These are phyloP conservation scores for Epinotia bilunana DNA, from an alignment of 2,888 invertebrate species.

Conservation along the genomic window DNA sequence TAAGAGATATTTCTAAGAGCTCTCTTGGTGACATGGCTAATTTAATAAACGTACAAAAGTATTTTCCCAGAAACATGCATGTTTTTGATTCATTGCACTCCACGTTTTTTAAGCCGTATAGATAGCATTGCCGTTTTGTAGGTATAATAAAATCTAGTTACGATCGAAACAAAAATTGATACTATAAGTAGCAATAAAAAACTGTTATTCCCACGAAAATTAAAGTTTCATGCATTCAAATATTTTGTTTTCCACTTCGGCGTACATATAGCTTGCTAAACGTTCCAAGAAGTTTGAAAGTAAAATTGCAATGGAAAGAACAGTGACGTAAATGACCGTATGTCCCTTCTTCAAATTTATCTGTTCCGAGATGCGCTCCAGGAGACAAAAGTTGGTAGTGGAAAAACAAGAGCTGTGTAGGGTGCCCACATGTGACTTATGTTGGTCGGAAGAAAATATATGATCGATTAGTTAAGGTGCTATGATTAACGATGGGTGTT, in stretches of 20 bases:
- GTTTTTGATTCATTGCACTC: too few species aligned
- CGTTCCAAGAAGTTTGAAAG: constrained; percentile 3
- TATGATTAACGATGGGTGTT: too few species aligned
- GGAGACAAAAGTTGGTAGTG: constrained; percentile 40
- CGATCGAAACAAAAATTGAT: too few species aligned
- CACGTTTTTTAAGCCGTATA: too few species aligned
- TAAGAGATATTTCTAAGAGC: too few species aligned
- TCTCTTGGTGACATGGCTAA: too few species aligned
- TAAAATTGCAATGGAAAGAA: constrained; percentile 14
- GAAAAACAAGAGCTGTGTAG: constrained; percentile 44
- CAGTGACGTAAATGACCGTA: constrained; percentile 24
- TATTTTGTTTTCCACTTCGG: not conserved
- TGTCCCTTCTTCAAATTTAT: constrained; percentile 39
- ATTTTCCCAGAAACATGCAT: too few species aligned
- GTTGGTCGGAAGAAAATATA: not conserved
- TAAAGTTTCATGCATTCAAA: not conserved
- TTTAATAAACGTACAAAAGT: too few species aligned
- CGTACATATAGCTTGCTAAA: not conserved
- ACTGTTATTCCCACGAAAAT: not conserved
- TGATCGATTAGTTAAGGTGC: too few species aligned
- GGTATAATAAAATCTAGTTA: too few species aligned
- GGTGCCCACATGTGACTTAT: constrained; percentile 50
- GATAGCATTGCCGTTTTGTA: too few species aligned
- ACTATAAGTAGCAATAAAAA: too few species aligned
- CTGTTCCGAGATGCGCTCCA: constrained; percentile 35